Evolutionary conservation across 2,888 invertebrate species (phyloP).

Genomic region (Diogma glabrata): DNA sequence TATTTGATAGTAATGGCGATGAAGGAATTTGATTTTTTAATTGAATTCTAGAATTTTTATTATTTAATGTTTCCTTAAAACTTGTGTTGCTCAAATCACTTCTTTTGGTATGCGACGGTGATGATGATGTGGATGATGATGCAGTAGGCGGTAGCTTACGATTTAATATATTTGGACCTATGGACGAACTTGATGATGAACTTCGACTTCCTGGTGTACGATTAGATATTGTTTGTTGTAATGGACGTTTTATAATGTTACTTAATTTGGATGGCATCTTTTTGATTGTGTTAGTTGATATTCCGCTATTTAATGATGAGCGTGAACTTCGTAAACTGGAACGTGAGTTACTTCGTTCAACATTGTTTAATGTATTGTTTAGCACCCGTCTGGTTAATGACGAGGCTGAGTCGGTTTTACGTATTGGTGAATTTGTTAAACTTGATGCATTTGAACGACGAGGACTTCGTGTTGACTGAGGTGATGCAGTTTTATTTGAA

Average conservation of each 20-base stretch:
- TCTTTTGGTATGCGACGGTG: no score
- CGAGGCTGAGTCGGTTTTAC: conserved; percentile 16
- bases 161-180: conserved; percentile 36
- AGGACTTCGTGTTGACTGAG: conserved; percentile 18
- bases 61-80: conserved; percentile 37
- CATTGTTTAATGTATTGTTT: conserved; percentile 29
- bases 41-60: background rate
- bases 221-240: conserved; percentile 18
- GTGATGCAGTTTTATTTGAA: background rate
- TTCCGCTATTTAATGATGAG: conserved; percentile 71
- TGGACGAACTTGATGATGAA: conserved; percentile 47
- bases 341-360: conserved; percentile 65
- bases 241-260: conserved; percentile 17
- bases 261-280: conserved; percentile 43
- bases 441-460: conserved; percentile 33
- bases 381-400: conserved; percentile 31
- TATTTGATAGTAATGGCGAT: background rate
- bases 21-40: background rate
- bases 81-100: conserved; percentile 35
- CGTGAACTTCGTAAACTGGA: conserved; percentile 71
- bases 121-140: no score
- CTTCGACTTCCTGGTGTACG: conserved; percentile 46
- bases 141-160: conserved; percentile 22
- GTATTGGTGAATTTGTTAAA: conserved; percentile 31
- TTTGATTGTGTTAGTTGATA: conserved; percentile 65